Evolutionary conservation across 2,113 vertebrate genomes (phyloP), one percentile per base, ranked within the genome.

Genomic region (Trogon surrucura): DNA sequence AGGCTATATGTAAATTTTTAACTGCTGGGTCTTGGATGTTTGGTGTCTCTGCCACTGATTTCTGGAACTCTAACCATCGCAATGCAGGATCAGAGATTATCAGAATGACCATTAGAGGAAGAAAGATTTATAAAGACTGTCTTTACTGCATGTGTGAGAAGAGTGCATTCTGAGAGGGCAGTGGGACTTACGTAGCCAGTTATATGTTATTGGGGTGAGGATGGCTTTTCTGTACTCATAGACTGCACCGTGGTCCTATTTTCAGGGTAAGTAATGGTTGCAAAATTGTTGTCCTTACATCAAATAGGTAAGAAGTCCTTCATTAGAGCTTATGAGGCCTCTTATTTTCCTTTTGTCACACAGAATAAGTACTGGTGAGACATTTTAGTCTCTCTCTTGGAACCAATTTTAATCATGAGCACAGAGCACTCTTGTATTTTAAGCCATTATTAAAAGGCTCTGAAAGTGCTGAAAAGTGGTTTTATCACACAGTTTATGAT

Each of bases 11-110:
- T 17, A 64, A 23, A 54, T 38, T 80, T 86, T 80, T 41, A 64
- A 50, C 5, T 48, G 38, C 38, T 23, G 16, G 23, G 20, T 77
- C 73, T 38, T 1, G 0, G 50, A 22, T 0, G 1, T 26, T 61
- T 61, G 27, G 14, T 65, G 30, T 36, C 13, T 78, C 54, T 77
- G 32, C 25, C 8, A 1, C 19, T 44, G 51, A 30, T 64, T 78
- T 81, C 27, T 44, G 25, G 13, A 78, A 61, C 20, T 65, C 13
- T 27, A 5, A 51, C 23, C 22, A 70, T n/a, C 60, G 44, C 29
- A 61, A 27, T 19, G 20, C 19, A 85, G 66, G 54, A 69, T n/a
- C 51, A n/a, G 32, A 21, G 22, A 47, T 81, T 82, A n/a, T 36
- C 50, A 74, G 45, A 69, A 44, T 17, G 18, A 11, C 38, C 54